Evolutionary conservation across 1,140 invertebrate species (phyloP).

Genomic region (Piezodorus guildinii): DNA sequence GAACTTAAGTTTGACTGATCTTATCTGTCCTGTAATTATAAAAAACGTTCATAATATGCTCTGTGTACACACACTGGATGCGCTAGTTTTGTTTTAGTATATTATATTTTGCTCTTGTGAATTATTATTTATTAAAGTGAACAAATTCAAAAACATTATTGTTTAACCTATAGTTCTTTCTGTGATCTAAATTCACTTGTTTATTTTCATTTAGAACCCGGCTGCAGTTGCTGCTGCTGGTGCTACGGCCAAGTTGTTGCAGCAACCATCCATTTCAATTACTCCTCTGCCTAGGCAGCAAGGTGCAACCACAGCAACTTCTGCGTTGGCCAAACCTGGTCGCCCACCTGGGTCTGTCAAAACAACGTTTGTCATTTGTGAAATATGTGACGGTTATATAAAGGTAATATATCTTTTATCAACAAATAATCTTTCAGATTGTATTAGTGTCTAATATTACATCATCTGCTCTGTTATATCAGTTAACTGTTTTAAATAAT

Average conservation of each 20-base stretch:
- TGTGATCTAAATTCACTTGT: not conserved
- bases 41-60: too few species aligned
- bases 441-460: too few species aligned
- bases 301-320: conserved; percentile 36
- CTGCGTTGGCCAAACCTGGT: conserved; percentile 34
- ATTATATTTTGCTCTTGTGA: too few species aligned
- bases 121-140: not conserved
- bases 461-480: too few species aligned
- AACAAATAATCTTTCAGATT: too few species aligned
- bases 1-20: too few species aligned
- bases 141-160: not conserved
- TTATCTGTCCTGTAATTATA: too few species aligned
- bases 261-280: conserved; percentile 80
- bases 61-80: too few species aligned
- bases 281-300: conserved; percentile 59
- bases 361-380: conserved; percentile 81
- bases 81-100: too few species aligned
- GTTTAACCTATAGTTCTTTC: not conserved
- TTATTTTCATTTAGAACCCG: not conserved
- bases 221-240: conserved; percentile 7
- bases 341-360: conserved; percentile 41
- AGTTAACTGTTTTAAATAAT: too few species aligned
- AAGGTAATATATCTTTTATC: conserved; percentile 42
- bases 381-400: conserved; percentile 90
- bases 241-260: conserved; percentile 39